These are phyloP conservation scores for Galeruca laticollis DNA, from an alignment of 2,888 invertebrate genomes.

Conservation along the genomic window DNA sequence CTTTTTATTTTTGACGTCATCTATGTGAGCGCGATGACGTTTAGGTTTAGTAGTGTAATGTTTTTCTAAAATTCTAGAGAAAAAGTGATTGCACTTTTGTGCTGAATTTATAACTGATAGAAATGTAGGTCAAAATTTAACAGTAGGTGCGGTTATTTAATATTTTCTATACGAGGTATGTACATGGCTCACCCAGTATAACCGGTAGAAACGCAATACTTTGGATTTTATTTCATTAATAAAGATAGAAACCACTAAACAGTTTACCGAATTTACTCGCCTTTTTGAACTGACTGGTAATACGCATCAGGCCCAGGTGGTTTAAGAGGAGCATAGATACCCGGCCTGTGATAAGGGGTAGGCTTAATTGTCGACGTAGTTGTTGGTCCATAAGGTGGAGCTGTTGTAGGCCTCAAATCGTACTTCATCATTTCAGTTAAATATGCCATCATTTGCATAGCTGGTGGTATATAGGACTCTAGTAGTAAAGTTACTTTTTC, in stretches of 20 bases:
- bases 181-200: background rate
- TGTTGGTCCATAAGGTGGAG: slow-evolving; percentile 43
- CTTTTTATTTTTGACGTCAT: too few species aligned
- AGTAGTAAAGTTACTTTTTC: slow-evolving; percentile 70
- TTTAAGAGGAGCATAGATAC: slow-evolving; percentile 69
- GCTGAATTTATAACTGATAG: too few species aligned
- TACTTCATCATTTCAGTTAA: slow-evolving; percentile 74
- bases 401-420: slow-evolving; percentile 63
- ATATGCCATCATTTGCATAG: slow-evolving; percentile 76
- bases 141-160: too few species aligned
- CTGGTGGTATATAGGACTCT: slow-evolving; percentile 75
- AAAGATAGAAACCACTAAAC: background rate
- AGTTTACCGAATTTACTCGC: slow-evolving; percentile 5
- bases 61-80: too few species aligned
- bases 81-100: too few species aligned
- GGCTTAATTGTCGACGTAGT: slow-evolving; percentile 59
- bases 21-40: too few species aligned
- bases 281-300: slow-evolving; percentile 34
- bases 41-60: too few species aligned
- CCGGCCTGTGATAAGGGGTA: slow-evolving; percentile 61
- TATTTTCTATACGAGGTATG: too few species aligned
- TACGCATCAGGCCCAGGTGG: slow-evolving; percentile 64
- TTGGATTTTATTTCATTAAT: background rate
- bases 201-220: too few species aligned
- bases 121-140: too few species aligned